phyloP scores from a whole-genome alignment of 2,797 vertebrate genomes.

The Cyprinodon diabolis region DNA sequence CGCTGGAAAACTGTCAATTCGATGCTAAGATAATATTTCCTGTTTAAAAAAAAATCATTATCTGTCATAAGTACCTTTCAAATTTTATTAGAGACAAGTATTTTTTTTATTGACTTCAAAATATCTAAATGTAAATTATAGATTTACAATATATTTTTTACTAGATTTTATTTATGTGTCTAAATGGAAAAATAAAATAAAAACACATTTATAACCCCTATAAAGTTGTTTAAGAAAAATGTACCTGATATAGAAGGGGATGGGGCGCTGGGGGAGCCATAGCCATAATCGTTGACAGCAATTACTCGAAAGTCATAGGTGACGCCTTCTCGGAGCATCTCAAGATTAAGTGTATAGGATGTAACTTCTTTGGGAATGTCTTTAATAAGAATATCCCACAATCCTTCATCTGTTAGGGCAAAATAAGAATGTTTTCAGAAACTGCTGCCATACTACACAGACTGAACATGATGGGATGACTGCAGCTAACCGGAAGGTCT shows the following conservation, averaged over 20 bases:
- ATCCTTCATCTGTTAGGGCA: conserved; percentile 87
- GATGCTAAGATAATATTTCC: background rate
- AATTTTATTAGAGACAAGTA: too few species aligned
- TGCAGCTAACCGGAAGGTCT: conserved; percentile 88
- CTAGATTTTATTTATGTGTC: background rate
- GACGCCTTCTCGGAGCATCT: conserved; percentile 92
- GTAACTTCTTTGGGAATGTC: conserved; percentile 98
- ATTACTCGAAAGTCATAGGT: conserved; percentile 98
- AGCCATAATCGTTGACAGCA: conserved; percentile 95
- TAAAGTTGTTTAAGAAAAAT: conserved; percentile 5
- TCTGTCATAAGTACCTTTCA: too few species aligned
- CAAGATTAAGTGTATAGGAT: conserved; percentile 95
- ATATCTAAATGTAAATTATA: background rate
- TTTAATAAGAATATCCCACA: conserved; percentile 99
- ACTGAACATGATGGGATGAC: background rate
- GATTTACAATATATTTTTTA: background rate
- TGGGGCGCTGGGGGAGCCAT: conserved; percentile 92
- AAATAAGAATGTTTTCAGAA: background rate
- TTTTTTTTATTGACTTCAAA: background rate
- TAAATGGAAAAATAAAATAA: background rate
- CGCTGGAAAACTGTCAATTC: background rate
- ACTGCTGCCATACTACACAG: background rate
- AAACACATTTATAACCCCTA: background rate
- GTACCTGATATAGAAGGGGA: conserved; percentile 95
- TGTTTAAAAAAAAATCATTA: too few species aligned